Percentiles rank a stretch among this genome's conserved stretches.
Conservation (phyloP, 2,797 vertebrate genomes). For the Fundulus diaphanus region DNA sequence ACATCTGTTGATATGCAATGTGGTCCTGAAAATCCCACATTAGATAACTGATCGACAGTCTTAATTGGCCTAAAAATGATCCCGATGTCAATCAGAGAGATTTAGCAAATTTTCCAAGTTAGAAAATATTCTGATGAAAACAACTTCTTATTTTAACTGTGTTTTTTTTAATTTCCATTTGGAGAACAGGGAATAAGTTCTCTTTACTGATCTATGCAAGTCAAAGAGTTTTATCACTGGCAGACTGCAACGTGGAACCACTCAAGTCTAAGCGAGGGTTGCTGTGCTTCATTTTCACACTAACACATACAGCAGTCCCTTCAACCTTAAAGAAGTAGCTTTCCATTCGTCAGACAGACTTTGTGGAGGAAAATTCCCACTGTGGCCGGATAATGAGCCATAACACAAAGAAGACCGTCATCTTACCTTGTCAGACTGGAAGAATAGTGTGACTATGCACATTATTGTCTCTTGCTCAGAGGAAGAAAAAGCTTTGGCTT, state of each 20-base stretch:
- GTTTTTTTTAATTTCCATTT: neutral
- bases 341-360: conserved; percentile 7
- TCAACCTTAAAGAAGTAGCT: neutral
- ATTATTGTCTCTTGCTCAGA: neutral
- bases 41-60: too few relatives aligned
- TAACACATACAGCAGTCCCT: neutral
- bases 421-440: conserved; percentile 15
- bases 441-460: conserved; percentile 33
- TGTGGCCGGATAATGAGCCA: neutral
- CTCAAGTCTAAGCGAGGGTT: neutral
- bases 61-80: neutral
- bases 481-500: neutral
- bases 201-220: neutral
- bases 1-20: neutral
- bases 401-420: conserved; percentile 5
- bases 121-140: conserved; percentile 1
- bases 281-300: neutral
- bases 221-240: neutral
- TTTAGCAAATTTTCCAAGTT: neutral
- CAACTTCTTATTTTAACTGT: neutral
- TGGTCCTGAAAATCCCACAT: too few relatives aligned
- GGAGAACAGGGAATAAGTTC: neutral
- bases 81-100: neutral
- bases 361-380: conserved; percentile 1
- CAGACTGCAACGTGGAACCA: neutral